A percentile compares a stretch with the other conserved stretches of the same genome.
These are phyloP conservation scores for Steatocranus sp. DNA, from an alignment of 2,797 vertebrate genomes.

Conservation along the genomic window DNA sequence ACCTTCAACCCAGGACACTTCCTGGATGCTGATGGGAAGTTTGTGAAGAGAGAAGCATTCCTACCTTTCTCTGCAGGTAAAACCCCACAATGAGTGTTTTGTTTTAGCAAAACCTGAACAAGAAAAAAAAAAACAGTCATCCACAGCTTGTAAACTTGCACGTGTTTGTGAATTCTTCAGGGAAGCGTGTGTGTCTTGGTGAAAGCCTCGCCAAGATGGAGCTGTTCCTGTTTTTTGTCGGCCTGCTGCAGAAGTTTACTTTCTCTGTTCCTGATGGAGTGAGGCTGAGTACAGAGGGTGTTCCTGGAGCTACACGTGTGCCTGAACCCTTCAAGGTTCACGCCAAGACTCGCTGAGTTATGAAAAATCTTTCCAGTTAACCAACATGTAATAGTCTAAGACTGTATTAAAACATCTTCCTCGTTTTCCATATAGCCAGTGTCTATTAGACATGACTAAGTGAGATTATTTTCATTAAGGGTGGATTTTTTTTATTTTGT, in stretches of 20 bases:
- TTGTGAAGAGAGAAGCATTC: constrained; percentile 78
- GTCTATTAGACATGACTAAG: background rate
- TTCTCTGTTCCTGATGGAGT: constrained; percentile 63
- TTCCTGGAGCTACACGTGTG: constrained; percentile 59
- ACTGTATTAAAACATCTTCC: no score
- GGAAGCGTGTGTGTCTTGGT: constrained; percentile 78
- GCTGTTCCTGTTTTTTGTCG: constrained; percentile 70
- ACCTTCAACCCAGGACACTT: constrained; percentile 84
- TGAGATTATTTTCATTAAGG: background rate
- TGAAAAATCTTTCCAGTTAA: no score
- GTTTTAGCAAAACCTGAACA: fast-evolving
- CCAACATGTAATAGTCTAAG: no score
- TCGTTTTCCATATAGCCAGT: background rate
- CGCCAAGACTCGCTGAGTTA: constrained; percentile 57
- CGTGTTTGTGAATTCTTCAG: constrained; percentile 47
- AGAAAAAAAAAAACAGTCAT: background rate
- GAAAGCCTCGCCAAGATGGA: constrained; percentile 78
- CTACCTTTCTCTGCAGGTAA: constrained; percentile 83
- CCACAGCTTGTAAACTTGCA: fast-evolving
- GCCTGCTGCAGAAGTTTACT: constrained; percentile 79
- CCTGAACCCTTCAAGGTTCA: constrained; percentile 71
- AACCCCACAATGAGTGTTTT: background rate
- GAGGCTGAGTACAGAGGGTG: constrained; percentile 47
- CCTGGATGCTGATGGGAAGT: constrained; percentile 77
- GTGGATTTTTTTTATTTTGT: background rate